Percentiles rank a stretch among this genome's conserved stretches.
Evolutionary conservation across 2,113 vertebrate species (phyloP).

Genomic region (Sylvietta virens): DNA sequence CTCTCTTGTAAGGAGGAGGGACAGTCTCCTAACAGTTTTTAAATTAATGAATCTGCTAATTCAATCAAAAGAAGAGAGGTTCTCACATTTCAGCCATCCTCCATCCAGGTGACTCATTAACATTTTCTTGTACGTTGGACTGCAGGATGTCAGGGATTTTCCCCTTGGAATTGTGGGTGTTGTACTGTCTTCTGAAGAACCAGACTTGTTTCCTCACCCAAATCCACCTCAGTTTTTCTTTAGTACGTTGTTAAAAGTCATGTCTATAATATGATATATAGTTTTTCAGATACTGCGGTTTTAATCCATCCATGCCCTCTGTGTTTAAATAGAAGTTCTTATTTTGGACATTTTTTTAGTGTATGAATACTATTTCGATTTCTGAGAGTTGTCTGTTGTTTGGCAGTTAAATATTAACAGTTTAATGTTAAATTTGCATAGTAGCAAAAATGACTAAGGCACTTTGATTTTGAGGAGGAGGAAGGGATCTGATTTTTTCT

Average conservation of each 20-base stretch:
- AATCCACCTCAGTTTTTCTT: not conserved
- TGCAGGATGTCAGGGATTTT: not conserved
- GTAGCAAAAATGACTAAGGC: not conserved
- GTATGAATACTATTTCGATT: not conserved
- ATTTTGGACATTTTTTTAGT: not conserved
- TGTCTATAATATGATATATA: not conserved
- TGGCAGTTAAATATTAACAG: constrained; percentile 1
- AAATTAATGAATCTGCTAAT: not conserved
- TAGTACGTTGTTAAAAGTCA: not conserved
- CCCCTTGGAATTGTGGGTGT: not conserved
- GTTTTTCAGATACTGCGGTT: not conserved
- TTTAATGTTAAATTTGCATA: constrained; percentile 24
- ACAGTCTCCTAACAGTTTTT: not conserved
- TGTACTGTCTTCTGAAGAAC: not conserved
- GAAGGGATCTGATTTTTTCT: not conserved
- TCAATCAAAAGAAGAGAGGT: not conserved
- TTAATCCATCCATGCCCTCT: not conserved
- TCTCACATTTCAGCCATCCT: not conserved
- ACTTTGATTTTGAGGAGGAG: not conserved
- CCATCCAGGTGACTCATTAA: not conserved
- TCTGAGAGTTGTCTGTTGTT: not conserved
- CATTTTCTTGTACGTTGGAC: not conserved
- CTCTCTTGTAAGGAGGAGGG: not conserved
- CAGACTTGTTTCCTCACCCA: not conserved
- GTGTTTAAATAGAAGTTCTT: not conserved